Evolutionary conservation across 2,113 vertebrate species (phyloP).

Genomic region (Gadus chalcogrammus): DNA sequence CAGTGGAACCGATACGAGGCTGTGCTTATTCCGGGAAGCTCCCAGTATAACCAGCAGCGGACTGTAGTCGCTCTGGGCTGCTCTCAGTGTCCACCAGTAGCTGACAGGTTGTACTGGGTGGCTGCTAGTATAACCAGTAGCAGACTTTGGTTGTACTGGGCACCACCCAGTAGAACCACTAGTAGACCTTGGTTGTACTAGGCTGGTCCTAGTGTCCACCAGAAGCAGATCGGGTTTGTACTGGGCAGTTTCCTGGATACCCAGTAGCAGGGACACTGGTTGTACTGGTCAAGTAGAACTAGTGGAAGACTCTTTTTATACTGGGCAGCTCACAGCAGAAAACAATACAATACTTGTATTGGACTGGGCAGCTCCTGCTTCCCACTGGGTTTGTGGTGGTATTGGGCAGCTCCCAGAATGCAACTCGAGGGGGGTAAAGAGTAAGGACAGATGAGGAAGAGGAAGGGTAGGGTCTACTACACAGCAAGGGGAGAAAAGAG

Average conservation of each 20-base stretch:
- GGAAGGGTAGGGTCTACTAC: too few relatives aligned
- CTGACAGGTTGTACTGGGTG: not conserved
- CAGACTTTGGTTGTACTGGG: constrained; percentile 17
- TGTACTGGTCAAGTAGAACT: not conserved
- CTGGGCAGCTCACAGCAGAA: constrained; percentile 20
- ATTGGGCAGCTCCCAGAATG: constrained; percentile 14
- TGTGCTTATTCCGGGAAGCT: constrained; percentile 19
- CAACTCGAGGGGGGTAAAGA: too few relatives aligned
- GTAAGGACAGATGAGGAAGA: too few relatives aligned
- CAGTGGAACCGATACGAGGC: not conserved
- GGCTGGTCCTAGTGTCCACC: not conserved
- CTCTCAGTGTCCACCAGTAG: not conserved
- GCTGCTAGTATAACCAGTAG: not conserved
- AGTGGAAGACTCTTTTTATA: not conserved
- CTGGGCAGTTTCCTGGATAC: not conserved
- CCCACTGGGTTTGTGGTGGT: not conserved
- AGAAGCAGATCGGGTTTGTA: not conserved
- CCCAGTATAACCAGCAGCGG: not conserved
- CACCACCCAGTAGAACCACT: constrained; percentile 9
- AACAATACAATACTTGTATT: not conserved
- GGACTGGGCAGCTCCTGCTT: not conserved
- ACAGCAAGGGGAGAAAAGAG: too few relatives aligned
- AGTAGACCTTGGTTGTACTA: not conserved
- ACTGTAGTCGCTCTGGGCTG: not conserved
- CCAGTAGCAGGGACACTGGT: not conserved